Evolutionary conservation across 2,113 vertebrate species (phyloP).

Genomic region (Gasterosteus nipponicus): DNA sequence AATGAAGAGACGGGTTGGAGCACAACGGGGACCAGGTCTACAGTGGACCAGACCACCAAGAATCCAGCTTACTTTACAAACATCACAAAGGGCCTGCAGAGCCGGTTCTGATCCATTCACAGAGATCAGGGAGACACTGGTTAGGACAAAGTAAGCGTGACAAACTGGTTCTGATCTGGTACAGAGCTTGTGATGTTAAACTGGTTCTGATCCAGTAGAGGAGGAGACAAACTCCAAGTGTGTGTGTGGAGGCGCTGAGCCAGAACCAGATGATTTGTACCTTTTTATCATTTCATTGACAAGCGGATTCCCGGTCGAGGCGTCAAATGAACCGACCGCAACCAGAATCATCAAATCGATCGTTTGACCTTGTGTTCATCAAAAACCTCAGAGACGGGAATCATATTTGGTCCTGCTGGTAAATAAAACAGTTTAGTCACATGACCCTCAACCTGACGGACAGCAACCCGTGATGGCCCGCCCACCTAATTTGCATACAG

Average conservation of each 20-base stretch:
- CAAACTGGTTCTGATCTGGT: neutral
- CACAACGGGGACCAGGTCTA: neutral
- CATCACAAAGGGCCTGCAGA: neutral
- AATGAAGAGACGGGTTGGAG: neutral
- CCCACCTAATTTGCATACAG: constrained; percentile 1
- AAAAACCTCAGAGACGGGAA: neutral
- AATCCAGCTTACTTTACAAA: neutral
- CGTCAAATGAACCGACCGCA: neutral
- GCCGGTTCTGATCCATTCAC: neutral
- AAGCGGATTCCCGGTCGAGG: too few species aligned
- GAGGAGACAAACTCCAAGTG: neutral
- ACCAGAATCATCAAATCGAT: neutral
- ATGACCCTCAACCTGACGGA: neutral
- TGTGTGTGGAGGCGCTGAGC: neutral
- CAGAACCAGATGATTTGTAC: neutral
- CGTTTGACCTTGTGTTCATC: neutral
- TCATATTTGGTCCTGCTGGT: neutral
- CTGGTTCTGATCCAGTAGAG: neutral
- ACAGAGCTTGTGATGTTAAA: neutral
- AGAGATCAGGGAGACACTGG: neutral
- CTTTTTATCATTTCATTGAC: too few species aligned
- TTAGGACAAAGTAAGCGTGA: neutral
- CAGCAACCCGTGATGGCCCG: neutral
- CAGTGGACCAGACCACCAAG: neutral
- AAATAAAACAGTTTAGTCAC: neutral